A percentile compares a stretch with the other conserved stretches of the same genome.
Conservation (phyloP, 2,888 invertebrate genomes). For the Tenthredo amoena region DNA sequence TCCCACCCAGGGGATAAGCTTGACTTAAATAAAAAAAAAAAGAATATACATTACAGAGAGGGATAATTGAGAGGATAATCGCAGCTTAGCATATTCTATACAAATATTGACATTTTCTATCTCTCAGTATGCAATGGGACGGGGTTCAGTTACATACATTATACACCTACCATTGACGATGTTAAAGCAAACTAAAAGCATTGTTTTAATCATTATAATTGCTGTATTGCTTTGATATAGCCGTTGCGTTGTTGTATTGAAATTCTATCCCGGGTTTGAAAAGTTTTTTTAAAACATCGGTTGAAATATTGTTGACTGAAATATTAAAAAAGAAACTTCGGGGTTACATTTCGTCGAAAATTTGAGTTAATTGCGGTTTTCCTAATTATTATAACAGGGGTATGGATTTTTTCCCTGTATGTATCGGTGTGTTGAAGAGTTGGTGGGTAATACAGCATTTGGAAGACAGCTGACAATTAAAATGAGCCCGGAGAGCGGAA, state of each 20-base stretch:
- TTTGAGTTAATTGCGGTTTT: not conserved
- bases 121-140: not conserved
- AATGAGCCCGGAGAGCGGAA: not conserved
- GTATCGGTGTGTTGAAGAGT: not conserved
- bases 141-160: not conserved
- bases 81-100: not conserved
- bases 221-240: not conserved
- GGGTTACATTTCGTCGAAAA: slow-evolving; percentile 1
- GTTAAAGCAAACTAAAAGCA: not conserved
- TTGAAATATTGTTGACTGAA: not conserved
- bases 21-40: too few relatives aligned
- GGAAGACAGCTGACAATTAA: not conserved
- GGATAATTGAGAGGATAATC: not conserved
- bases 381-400: slow-evolving; percentile 15
- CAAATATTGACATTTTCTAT: not conserved
- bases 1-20: not conserved
- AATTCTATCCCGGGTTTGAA: not conserved
- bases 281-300: not conserved
- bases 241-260: not conserved
- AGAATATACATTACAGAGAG: not conserved
- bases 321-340: not conserved
- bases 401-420: not conserved
- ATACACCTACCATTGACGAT: not conserved
- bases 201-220: not conserved
- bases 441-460: not conserved